Evolutionary conservation across 2,797 vertebrate species (phyloP), one percentile per base, ranked within the genome.

Genomic region (Lates japonicus): DNA sequence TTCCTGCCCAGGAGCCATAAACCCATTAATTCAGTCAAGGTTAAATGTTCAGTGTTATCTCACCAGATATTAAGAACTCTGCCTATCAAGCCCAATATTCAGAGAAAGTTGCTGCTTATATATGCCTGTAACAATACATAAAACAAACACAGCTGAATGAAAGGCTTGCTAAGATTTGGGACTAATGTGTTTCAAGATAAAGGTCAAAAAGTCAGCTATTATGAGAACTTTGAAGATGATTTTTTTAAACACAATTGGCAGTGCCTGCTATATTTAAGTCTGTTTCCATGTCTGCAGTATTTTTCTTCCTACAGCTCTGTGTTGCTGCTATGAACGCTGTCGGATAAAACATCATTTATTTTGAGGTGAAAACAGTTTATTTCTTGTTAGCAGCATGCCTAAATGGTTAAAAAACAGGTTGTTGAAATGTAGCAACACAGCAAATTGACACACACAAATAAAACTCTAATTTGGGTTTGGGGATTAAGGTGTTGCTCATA

Each of bases 21-120:
- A 51, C 14, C 44, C 62, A 78, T 81, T 60, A 51, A 70, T 61
- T 68, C 54, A 57, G 44, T 63, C 52, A 64, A 75, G 41, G 74
- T 78, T 74, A 67, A 76, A 69, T 61, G 42, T 79, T 63, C 16
- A 31, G 20, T 13, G 49, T 64, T 82, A 71, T 76, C 70, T 75
- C 12, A 7, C 22, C 13, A 31, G 62, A 78, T n/a, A n/a, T n/a
- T 79, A 68, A 66, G 55, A 33, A 33, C 49, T 68, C 33, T n/a
- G 37, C 58, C 31, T 59, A 33, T 66, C 55, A 25, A 62, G 65
- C 39, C 51, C 14, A 19, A 3, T 63, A 17, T 62, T 58, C 17
- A 51, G 29, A 66, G 55, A 49, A 44, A 44, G 49, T 44, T 55
- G 37, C 49, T 39, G 33, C 39, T n/a, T n/a, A n/a, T 12, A 46